These are phyloP conservation scores for Campoplex nolae DNA, from an alignment of 2,888 invertebrate genomes.

Conservation along the genomic window DNA sequence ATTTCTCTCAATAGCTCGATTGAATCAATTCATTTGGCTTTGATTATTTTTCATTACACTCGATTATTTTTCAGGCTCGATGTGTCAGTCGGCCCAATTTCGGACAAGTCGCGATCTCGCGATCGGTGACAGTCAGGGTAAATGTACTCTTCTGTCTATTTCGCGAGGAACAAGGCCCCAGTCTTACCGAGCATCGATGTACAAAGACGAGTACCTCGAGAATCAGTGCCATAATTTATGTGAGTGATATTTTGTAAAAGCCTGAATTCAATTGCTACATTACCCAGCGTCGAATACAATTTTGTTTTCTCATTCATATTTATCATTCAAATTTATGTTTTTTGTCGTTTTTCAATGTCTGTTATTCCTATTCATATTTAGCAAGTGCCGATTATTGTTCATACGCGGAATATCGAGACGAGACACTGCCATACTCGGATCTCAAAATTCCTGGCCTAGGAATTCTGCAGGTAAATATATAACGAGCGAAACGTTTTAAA, in stretches of 20 bases:
- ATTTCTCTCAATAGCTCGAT: not conserved
- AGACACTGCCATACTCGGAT: constrained; percentile 89
- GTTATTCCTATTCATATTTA: constrained; percentile 64
- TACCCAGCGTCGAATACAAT: not conserved
- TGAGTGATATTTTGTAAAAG: constrained; percentile 81
- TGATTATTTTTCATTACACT: not conserved
- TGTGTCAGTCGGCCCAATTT: constrained; percentile 80
- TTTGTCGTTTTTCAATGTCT: not conserved
- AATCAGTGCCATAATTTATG: constrained; percentile 91
- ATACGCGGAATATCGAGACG: constrained; percentile 91
- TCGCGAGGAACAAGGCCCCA: constrained; percentile 92
- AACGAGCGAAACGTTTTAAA: not conserved
- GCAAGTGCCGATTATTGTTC: constrained; percentile 89
- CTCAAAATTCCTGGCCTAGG: constrained; percentile 80
- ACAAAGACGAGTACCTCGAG: constrained; percentile 93
- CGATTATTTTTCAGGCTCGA: constrained; percentile 68
- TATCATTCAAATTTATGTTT: not conserved
- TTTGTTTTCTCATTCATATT: constrained; percentile 3
- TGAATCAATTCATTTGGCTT: not conserved
- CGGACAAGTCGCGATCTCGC: constrained; percentile 79
- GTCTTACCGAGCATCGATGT: constrained; percentile 91
- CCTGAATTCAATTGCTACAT: not conserved
- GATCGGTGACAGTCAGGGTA: constrained; percentile 85
- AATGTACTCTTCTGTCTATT: constrained; percentile 90
- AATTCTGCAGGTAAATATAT: constrained; percentile 73